Percentiles rank a stretch among this genome's conserved stretches.
Evolutionary conservation across 2,113 vertebrate genomes (phyloP).

Genomic region (Scomber japonicus): DNA sequence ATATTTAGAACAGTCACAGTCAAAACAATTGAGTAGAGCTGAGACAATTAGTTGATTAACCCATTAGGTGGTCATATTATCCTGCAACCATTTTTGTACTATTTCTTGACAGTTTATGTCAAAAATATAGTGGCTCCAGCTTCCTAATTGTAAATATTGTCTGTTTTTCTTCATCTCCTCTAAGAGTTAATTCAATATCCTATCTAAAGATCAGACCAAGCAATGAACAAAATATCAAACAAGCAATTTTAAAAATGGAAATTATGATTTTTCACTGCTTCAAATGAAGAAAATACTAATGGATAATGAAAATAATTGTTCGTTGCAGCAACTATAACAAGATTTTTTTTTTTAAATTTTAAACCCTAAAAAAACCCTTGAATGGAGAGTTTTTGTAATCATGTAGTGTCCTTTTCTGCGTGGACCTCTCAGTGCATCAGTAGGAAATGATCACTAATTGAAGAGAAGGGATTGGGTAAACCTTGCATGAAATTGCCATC

Average conservation of each 20-base stretch:
- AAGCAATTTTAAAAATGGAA: too few species aligned
- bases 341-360: not conserved
- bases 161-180: not conserved
- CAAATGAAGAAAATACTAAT: not conserved
- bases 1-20: too few species aligned
- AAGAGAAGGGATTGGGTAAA: constrained; percentile 76
- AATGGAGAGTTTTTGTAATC: constrained; percentile 6
- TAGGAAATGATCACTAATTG: constrained; percentile 79
- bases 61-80: too few species aligned
- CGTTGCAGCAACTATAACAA: not conserved
- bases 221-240: too few species aligned
- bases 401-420: constrained; percentile 1
- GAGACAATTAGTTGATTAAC: not conserved
- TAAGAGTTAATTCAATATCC: not conserved
- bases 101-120: not conserved
- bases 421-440: constrained; percentile 39
- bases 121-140: not conserved
- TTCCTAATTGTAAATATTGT: not conserved
- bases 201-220: not conserved
- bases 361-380: not conserved
- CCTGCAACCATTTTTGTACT: too few species aligned
- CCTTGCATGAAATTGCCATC: constrained; percentile 86
- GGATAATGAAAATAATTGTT: not conserved
- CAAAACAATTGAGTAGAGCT: not conserved
- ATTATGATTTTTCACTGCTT: not conserved